These are phyloP conservation scores for Drosophila diplacantha DNA, from an alignment of 2,888 invertebrate species.

Conservation along the genomic window DNA sequence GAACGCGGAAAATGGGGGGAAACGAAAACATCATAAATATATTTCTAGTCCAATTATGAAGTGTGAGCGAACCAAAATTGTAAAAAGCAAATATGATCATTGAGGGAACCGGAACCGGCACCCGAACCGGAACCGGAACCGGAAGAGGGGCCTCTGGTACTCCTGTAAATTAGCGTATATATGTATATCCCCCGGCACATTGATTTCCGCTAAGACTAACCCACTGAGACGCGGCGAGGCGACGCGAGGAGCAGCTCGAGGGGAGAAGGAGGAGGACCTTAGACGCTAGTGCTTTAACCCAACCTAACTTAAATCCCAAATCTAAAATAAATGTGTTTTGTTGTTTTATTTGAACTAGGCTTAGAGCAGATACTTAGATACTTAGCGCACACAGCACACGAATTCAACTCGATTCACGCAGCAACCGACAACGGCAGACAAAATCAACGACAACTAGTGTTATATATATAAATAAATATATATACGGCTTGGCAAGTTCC, in stretches of 20 bases:
- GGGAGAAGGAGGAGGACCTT: constrained; percentile 12
- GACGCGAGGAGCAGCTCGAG: neutral
- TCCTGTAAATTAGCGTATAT: constrained; percentile 34
- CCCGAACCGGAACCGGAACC: too few relatives aligned
- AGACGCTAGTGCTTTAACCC: constrained; percentile 42
- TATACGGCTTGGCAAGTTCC: constrained; percentile 18
- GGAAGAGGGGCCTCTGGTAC: neutral
- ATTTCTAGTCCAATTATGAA: constrained; percentile 68
- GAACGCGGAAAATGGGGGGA: constrained; percentile 7
- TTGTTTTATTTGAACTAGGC: constrained; percentile 56
- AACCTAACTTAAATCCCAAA: constrained; percentile 37
- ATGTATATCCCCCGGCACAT: constrained; percentile 14
- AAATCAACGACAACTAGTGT: constrained; percentile 11
- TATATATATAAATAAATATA: neutral
- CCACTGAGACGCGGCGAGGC: neutral
- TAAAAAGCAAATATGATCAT: constrained; percentile 42
- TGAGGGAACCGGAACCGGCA: neutral
- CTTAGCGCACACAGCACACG: constrained; percentile 29
- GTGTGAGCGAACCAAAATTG: constrained; percentile 47
- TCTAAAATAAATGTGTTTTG: constrained; percentile 51
- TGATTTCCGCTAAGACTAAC: constrained; percentile 22
- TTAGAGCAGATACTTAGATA: constrained; percentile 45
- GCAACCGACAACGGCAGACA: neutral
- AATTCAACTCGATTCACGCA: constrained; percentile 3
- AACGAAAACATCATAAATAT: constrained; percentile 45